Conservation (phyloP, 2,888 invertebrate species). For the Leucophora obtusa region DNA sequence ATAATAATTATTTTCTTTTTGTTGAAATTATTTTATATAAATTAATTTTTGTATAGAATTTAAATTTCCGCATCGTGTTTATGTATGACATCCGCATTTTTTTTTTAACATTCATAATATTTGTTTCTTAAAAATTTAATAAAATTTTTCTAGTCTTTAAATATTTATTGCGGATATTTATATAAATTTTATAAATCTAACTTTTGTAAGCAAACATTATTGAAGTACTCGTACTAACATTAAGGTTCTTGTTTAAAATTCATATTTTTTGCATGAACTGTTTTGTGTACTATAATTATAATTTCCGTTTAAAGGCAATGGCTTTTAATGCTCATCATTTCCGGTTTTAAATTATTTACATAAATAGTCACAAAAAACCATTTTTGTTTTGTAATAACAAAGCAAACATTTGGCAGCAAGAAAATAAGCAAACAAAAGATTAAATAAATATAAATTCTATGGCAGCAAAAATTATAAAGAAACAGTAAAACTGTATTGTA, state of each 20-base stretch:
- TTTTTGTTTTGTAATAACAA: not conserved
- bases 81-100: too few species aligned
- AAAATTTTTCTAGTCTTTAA: too few species aligned
- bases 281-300: slow-evolving; percentile 21
- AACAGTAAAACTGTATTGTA: slow-evolving; percentile 22
- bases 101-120: too few species aligned
- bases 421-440: slow-evolving; percentile 8
- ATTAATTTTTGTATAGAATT: too few species aligned
- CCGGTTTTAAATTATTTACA: slow-evolving; percentile 41
- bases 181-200: too few species aligned
- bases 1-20: too few species aligned
- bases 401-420: not conserved
- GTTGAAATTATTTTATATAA: too few species aligned
- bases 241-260: not conserved
- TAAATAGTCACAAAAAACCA: slow-evolving; percentile 33
- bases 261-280: not conserved
- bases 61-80: too few species aligned
- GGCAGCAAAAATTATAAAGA: slow-evolving; percentile 10
- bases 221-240: not conserved
- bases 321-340: slow-evolving; percentile 50
- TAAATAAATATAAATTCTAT: not conserved
- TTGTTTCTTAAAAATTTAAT: too few species aligned
- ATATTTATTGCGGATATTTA: too few species aligned
- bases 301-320: slow-evolving; percentile 47
- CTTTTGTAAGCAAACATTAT: too few species aligned